phyloP scores from a whole-genome alignment of 2,113 vertebrate genomes.

The Erythrocercus mccallii region DNA sequence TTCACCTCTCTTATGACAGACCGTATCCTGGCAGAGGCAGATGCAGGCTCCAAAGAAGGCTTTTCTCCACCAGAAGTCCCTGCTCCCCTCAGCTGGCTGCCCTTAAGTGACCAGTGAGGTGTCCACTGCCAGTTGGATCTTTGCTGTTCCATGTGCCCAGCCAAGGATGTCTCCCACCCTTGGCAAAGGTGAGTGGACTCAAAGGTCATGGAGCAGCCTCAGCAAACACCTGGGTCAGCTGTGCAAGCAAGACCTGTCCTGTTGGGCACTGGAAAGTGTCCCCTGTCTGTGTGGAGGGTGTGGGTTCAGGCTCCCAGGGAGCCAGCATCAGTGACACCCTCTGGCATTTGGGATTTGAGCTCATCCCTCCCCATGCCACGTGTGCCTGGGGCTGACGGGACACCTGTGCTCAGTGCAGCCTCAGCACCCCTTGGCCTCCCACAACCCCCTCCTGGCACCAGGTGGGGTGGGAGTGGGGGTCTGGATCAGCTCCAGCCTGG shows the following conservation, averaged over 20 bases:
- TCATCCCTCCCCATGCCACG: fast-evolving
- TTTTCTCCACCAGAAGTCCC: not conserved
- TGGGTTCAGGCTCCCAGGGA: not conserved
- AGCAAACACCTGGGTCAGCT: not conserved
- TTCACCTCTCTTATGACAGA: not conserved
- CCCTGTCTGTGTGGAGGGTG: fast-evolving
- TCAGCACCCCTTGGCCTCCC: not conserved
- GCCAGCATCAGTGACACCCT: not conserved
- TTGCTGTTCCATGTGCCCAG: fast-evolving
- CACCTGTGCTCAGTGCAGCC: fast-evolving
- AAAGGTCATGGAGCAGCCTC: not conserved
- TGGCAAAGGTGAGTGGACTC: not conserved
- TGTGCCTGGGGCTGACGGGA: not conserved
- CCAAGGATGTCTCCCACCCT: not conserved
- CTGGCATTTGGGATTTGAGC: not conserved
- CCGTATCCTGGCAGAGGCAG: not conserved
- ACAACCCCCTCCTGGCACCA: fast-evolving
- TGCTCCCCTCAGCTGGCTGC: not conserved
- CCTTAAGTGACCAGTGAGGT: not conserved
- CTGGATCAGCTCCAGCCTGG: not conserved
- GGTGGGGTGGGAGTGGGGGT: fast-evolving
- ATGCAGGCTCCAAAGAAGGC: not conserved
- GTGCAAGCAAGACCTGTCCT: not conserved
- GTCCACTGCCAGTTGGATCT: fast-evolving
- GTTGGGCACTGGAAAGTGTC: not conserved